A percentile compares a stretch with the other conserved stretches of the same genome.
These are phyloP conservation scores for Synanthedon tipuliformis DNA, from an alignment of 2,888 invertebrate genomes.

Conservation along the genomic window DNA sequence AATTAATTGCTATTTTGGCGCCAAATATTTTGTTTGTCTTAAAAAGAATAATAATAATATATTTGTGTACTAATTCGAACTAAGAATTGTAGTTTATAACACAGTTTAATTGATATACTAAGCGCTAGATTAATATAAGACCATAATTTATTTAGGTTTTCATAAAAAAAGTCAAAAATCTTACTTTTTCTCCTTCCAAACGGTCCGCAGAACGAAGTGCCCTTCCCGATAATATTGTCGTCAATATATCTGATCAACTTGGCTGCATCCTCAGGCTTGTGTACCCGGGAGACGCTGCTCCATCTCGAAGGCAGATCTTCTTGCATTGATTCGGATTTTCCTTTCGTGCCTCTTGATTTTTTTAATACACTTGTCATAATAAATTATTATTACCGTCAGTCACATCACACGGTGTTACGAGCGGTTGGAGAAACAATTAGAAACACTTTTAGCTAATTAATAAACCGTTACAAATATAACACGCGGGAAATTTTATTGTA, in stretches of 20 bases:
- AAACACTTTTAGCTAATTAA: not conserved
- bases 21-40: too few species aligned
- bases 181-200: slow-evolving; percentile 86
- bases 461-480: too few species aligned
- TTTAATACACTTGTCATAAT: slow-evolving; percentile 65
- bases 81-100: slow-evolving; percentile 12
- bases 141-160: slow-evolving; percentile 2
- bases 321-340: slow-evolving; percentile 67
- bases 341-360: slow-evolving; percentile 59
- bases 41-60: too few species aligned
- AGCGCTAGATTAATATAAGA: slow-evolving; percentile 1
- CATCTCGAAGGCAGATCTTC: slow-evolving; percentile 59
- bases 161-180: slow-evolving; percentile 9
- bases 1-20: too few species aligned
- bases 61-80: too few species aligned
- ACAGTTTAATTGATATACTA: not conserved
- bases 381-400: slow-evolving; percentile 24
- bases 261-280: slow-evolving; percentile 74
- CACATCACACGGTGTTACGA: slow-evolving; percentile 42
- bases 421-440: not conserved
- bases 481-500: too few species aligned
- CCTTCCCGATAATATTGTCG: slow-evolving; percentile 84
- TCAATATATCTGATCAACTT: slow-evolving; percentile 83
- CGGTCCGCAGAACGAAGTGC: slow-evolving; percentile 84
- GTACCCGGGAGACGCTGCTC: slow-evolving; percentile 41